phyloP scores from a whole-genome alignment of 1,140 invertebrate genomes.

The Meloidogyne exigua region DNA sequence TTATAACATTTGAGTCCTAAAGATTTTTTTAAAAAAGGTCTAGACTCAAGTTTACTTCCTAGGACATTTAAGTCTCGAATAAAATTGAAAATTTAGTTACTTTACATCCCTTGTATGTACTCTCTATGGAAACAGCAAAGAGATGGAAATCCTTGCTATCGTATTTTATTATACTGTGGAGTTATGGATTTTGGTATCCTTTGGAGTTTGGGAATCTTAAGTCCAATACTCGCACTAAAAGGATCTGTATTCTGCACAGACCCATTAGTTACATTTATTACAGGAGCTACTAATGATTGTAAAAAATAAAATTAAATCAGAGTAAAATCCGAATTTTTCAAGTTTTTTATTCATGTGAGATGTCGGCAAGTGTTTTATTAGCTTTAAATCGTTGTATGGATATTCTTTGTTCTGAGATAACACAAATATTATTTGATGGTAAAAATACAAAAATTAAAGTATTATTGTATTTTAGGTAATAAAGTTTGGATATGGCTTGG shows the following conservation, averaged over 20 bases:
- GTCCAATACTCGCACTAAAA: neutral
- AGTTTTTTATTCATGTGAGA: slow-evolving; percentile 7
- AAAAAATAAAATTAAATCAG: neutral
- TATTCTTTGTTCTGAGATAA: neutral
- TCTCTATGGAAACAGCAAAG: neutral
- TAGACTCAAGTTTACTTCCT: too few species aligned
- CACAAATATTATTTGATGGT: slow-evolving; percentile 3
- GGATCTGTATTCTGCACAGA: slow-evolving; percentile 7
- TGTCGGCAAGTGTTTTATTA: neutral
- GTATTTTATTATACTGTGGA: slow-evolving; percentile 1
- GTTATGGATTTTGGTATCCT: slow-evolving; percentile 7
- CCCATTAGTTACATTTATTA: neutral
- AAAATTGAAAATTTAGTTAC: neutral
- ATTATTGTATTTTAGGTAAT: neutral
- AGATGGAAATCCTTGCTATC: slow-evolving; percentile 7
- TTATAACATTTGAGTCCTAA: too few species aligned
- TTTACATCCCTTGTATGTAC: neutral
- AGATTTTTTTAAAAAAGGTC: too few species aligned
- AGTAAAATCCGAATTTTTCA: slow-evolving; percentile 4
- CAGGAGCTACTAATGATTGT: neutral
- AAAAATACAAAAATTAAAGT: neutral
- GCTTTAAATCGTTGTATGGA: slow-evolving; percentile 14
- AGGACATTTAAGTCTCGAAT: too few species aligned
- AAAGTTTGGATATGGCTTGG: slow-evolving; percentile 11
- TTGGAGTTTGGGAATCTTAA: neutral